phyloP scores from a whole-genome alignment of 2,797 vertebrate genomes.

The Pipistrellus pygmaeus region DNA sequence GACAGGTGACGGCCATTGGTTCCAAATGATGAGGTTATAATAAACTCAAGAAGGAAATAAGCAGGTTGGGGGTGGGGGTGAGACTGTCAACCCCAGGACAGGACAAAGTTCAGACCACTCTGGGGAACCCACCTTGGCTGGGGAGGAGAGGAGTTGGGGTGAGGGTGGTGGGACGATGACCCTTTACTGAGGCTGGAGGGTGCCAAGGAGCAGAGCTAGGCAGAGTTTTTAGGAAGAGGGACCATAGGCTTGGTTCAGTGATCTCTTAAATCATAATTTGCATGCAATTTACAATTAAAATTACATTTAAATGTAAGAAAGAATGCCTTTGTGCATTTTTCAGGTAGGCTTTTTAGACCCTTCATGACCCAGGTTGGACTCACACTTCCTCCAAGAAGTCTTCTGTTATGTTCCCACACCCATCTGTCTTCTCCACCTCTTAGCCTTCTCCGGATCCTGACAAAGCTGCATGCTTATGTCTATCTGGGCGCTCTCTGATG shows the following conservation, averaged over 20 bases:
- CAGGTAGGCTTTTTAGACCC: not conserved
- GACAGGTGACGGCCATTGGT: not conserved
- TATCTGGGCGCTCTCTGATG: not conserved
- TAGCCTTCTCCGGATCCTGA: not conserved
- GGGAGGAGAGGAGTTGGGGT: accelerated
- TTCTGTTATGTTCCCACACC: accelerated
- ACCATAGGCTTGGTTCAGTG: accelerated
- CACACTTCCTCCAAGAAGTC: not conserved
- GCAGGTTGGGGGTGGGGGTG: accelerated
- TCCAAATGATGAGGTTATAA: accelerated
- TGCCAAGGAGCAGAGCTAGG: accelerated
- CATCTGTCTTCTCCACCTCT: not conserved
- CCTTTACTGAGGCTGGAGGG: not conserved
- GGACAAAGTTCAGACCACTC: not conserved
- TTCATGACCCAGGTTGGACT: not conserved
- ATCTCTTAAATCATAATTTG: not conserved
- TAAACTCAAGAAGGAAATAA: not conserved
- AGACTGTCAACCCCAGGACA: accelerated
- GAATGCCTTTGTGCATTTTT: not conserved
- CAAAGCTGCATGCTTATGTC: not conserved
- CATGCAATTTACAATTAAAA: not conserved
- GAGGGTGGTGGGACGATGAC: no score
- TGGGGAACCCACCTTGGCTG: no score
- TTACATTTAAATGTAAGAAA: not conserved
- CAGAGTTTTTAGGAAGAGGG: not conserved